Evolutionary conservation across 1,140 invertebrate species (phyloP).

Genomic region (Papilio dardanus): DNA sequence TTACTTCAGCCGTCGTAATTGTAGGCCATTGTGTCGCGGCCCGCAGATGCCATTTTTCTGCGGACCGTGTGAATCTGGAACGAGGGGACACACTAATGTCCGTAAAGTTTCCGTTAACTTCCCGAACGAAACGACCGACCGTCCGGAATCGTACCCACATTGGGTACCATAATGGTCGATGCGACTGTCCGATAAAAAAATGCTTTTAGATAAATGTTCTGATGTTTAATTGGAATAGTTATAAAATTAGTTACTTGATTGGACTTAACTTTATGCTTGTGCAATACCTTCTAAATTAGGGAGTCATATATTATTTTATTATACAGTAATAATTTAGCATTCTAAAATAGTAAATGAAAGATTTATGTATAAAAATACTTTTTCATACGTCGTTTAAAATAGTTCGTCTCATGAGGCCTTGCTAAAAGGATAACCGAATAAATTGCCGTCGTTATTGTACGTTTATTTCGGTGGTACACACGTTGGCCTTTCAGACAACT

Average conservation of each 20-base stretch:
- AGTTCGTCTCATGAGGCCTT: constrained; percentile 50
- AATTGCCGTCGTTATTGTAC: constrained; percentile 67
- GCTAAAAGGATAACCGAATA: constrained; percentile 67
- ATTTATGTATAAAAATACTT: too few species aligned
- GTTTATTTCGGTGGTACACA: constrained; percentile 67
- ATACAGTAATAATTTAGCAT: too few species aligned
- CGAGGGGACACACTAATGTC: constrained; percentile 57
- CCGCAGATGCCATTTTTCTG: constrained; percentile 66
- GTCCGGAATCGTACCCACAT: constrained; percentile 25
- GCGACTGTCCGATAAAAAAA: constrained; percentile 25
- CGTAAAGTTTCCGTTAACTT: constrained; percentile 51
- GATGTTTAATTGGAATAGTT: neutral
- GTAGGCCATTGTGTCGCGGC: constrained; percentile 68
- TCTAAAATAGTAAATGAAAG: too few species aligned
- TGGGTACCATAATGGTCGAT: constrained; percentile 13
- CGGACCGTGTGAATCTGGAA: constrained; percentile 73
- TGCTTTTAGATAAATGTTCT: constrained; percentile 5
- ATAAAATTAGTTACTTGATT: neutral
- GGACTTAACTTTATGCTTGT: neutral
- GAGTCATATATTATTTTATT: too few species aligned
- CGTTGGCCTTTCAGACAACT: constrained; percentile 71
- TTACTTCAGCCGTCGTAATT: constrained; percentile 70
- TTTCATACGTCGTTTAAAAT: constrained; percentile 27
- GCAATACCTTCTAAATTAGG: neutral
- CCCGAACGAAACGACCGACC: neutral